phyloP scores from a whole-genome alignment of 2,888 invertebrate species.

The Incurvaria masculella region DNA sequence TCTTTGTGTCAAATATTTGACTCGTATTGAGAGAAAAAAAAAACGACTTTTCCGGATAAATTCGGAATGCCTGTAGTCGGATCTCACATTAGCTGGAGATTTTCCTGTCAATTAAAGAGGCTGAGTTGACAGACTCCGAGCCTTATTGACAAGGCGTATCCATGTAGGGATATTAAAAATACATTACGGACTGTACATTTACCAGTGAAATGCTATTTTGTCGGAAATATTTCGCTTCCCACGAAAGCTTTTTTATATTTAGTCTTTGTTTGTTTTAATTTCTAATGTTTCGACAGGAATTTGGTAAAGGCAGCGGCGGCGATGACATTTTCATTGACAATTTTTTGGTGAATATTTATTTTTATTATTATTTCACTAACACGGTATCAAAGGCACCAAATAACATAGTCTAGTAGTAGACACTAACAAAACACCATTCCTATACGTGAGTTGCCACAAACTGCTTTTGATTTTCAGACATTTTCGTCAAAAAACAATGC shows the following conservation, averaged over 20 bases:
- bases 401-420: background rate
- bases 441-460: too few species aligned
- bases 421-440: background rate
- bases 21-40: background rate
- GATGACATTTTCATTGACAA: constrained; percentile 55
- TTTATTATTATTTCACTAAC: background rate
- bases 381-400: background rate
- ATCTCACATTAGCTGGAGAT: background rate
- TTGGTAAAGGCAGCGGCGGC: constrained; percentile 43
- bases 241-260: too few species aligned
- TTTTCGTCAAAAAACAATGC: too few species aligned
- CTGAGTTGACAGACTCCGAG: background rate
- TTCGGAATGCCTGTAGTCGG: background rate
- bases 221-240: too few species aligned
- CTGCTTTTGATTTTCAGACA: too few species aligned
- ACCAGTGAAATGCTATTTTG: too few species aligned
- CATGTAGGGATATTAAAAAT: background rate
- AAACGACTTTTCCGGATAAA: background rate
- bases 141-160: background rate
- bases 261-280: constrained; percentile 10
- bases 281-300: constrained; percentile 44
- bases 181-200: background rate
- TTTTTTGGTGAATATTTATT: constrained; percentile 46
- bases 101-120: background rate
- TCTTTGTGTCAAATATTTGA: background rate